These are phyloP conservation scores for Amitus sp. DNA, from an alignment of 2,888 invertebrate genomes.

Conservation along the genomic window DNA sequence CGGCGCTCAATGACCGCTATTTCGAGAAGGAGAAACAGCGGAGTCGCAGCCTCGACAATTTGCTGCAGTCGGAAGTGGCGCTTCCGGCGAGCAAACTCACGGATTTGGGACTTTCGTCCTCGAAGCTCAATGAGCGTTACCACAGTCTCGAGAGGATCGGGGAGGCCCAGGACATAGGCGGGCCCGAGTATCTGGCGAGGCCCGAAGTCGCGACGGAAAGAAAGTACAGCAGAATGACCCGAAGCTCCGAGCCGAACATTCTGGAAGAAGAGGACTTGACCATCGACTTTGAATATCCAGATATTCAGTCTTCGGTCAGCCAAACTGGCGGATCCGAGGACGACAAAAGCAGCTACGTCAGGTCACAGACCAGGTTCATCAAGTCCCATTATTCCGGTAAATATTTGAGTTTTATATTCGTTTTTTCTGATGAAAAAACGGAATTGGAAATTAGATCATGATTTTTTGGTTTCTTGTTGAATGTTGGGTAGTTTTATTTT, in stretches of 20 bases:
- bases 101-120: constrained; percentile 84
- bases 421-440: too few relatives aligned
- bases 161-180: constrained; percentile 54
- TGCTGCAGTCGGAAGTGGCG: constrained; percentile 73
- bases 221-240: constrained; percentile 65
- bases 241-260: constrained; percentile 63
- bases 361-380: constrained; percentile 76
- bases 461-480: too few relatives aligned
- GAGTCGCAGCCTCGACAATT: constrained; percentile 84
- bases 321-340: constrained; percentile 66
- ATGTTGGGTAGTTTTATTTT: too few relatives aligned
- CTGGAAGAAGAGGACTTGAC: constrained; percentile 61
- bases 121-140: constrained; percentile 88
- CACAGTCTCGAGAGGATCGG: constrained; percentile 79
- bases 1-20: constrained; percentile 88
- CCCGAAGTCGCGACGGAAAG: constrained; percentile 63
- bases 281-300: constrained; percentile 76
- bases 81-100: constrained; percentile 71
- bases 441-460: too few relatives aligned
- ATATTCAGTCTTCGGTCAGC: constrained; percentile 66
- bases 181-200: constrained; percentile 64
- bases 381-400: constrained; percentile 84
- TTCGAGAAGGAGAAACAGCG: constrained; percentile 85
- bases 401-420: too few relatives aligned
- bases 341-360: constrained; percentile 67